A percentile compares a stretch with the other conserved stretches of the same genome.
phyloP scores from a whole-genome alignment of 2,797 vertebrate species.

The Galaxias olidus region DNA sequence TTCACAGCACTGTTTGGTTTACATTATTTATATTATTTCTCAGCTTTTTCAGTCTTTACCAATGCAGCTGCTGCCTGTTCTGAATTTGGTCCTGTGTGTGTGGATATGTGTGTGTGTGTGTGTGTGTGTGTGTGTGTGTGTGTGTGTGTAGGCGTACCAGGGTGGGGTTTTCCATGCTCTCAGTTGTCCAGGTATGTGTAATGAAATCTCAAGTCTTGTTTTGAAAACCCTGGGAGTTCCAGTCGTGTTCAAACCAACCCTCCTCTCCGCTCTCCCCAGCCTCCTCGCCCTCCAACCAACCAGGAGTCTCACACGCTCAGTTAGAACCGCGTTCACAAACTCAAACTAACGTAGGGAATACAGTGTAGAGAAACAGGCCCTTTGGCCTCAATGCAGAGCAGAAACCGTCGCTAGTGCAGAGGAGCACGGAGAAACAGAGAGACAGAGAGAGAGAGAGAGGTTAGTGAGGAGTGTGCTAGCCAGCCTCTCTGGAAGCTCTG shows the following conservation, averaged over 20 bases:
- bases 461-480: no score
- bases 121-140: not conserved
- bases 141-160: constrained; percentile 27
- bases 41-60: constrained; percentile 20
- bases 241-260: constrained; percentile 56
- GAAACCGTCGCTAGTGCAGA: no score
- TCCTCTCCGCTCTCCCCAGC: constrained; percentile 27
- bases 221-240: constrained; percentile 73
- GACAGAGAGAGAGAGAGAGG: no score
- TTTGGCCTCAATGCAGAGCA: no score
- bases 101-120: constrained; percentile 13
- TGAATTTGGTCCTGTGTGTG: constrained; percentile 25
- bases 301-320: constrained; percentile 41
- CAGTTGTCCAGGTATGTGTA: constrained; percentile 77
- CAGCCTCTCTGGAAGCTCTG: no score
- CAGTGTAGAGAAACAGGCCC: constrained; percentile 54
- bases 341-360: constrained; percentile 56
- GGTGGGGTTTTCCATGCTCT: constrained; percentile 75
- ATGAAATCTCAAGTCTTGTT: constrained; percentile 74
- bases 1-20: constrained; percentile 57
- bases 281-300: constrained; percentile 24
- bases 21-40: constrained; percentile 63
- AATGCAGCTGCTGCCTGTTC: constrained; percentile 42
- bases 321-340: constrained; percentile 50
- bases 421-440: no score